Evolutionary conservation across 2,888 invertebrate species (phyloP).

Genomic region (Drosophila rubida): DNA sequence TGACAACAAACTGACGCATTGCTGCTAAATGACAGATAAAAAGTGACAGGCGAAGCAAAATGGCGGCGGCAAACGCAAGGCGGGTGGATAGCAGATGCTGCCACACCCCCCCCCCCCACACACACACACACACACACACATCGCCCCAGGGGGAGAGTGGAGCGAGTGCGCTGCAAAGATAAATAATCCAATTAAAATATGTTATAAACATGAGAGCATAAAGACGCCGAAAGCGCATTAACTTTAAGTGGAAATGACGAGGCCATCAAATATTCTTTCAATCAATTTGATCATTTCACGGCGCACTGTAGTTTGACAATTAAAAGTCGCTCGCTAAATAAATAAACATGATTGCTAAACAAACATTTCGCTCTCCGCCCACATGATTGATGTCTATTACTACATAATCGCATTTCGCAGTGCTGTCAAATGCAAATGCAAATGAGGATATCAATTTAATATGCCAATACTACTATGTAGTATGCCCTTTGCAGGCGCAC

Average conservation of each 20-base stretch:
- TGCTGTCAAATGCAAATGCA: too few relatives aligned
- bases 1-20: constrained; percentile 54
- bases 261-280: constrained; percentile 21
- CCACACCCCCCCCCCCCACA: neutral
- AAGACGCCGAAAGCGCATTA: constrained; percentile 50
- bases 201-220: constrained; percentile 34
- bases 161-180: constrained; percentile 32
- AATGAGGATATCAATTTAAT: too few relatives aligned
- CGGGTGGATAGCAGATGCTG: neutral
- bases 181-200: constrained; percentile 59
- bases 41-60: constrained; percentile 41
- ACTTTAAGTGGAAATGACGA: constrained; percentile 20
- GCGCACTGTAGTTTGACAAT: constrained; percentile 8
- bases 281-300: constrained; percentile 21
- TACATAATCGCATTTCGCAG: too few relatives aligned
- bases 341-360: neutral
- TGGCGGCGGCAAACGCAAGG: neutral
- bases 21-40: constrained; percentile 61
- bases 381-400: too few relatives aligned
- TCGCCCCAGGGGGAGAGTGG: neutral
- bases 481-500: neutral
- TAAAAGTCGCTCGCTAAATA: neutral
- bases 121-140: neutral
- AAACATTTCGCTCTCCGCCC: too few relatives aligned
- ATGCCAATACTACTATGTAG: too few relatives aligned